These are phyloP conservation scores for Lepilemur ruficaudatus DNA, from an alignment of 2,797 vertebrate genomes.

Conservation along the genomic window DNA sequence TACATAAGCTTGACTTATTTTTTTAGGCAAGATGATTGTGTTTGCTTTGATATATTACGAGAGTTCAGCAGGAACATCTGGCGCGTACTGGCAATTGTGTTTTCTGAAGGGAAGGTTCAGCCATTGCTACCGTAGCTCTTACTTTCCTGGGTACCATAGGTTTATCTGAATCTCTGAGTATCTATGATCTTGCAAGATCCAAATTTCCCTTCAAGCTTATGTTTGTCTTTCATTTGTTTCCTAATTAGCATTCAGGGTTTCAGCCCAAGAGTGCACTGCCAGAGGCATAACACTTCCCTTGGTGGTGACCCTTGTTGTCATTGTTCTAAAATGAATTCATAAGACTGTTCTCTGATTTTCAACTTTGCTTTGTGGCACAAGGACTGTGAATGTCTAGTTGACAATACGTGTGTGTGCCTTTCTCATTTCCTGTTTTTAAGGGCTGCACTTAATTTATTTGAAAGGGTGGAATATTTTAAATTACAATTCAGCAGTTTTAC, in stretches of 20 bases:
- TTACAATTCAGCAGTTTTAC: conserved; percentile 79
- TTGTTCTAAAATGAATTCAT: conserved; percentile 18
- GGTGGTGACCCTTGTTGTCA: conserved; percentile 27
- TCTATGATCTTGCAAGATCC: conserved; percentile 1
- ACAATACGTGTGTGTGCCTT: conserved; percentile 55
- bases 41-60: not conserved
- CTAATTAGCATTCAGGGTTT: conserved; percentile 53
- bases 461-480: conserved; percentile 78
- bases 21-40: not conserved
- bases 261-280: not conserved
- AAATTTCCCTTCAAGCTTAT: conserved; percentile 51
- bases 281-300: not conserved
- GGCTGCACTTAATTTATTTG: conserved; percentile 70
- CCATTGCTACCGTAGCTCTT: not conserved
- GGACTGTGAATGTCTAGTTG: conserved; percentile 57
- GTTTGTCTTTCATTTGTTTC: conserved; percentile 60
- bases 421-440: conserved; percentile 80
- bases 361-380: conserved; percentile 19
- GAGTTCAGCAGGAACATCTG: conserved; percentile 5
- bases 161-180: conserved; percentile 40
- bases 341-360: conserved; percentile 24
- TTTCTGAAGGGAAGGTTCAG: not conserved
- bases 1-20: not conserved
- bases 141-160: not conserved
- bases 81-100: not conserved